phyloP scores from a whole-genome alignment of 2,888 invertebrate species.

The Thysanoteuthis rhombus region DNA sequence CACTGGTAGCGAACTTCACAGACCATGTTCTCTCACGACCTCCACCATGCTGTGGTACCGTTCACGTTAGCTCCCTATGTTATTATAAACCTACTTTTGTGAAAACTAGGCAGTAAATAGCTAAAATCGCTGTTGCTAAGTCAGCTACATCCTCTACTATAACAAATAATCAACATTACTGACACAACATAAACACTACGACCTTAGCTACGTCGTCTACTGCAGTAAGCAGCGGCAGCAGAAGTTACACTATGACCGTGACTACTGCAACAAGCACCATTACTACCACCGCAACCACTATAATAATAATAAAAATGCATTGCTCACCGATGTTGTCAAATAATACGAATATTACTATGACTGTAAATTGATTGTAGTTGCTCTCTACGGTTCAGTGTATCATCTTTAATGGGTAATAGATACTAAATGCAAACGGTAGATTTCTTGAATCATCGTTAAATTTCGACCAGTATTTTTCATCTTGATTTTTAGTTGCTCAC shows the following conservation, averaged over 20 bases:
- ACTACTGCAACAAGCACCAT: background rate
- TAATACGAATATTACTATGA: background rate
- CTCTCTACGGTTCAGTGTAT: no score
- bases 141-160: background rate
- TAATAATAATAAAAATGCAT: background rate
- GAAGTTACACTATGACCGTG: background rate
- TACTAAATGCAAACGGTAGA: no score
- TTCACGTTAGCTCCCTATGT: background rate
- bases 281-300: background rate
- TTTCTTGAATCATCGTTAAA: no score
- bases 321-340: background rate
- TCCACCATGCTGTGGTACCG: background rate
- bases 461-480: no score
- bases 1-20: background rate
- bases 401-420: no score
- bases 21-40: no score
- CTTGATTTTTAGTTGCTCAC: no score
- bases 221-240: background rate
- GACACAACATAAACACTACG: conserved; percentile 12
- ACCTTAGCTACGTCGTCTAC: background rate
- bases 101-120: background rate
- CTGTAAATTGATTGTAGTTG: background rate
- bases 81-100: background rate
- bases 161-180: background rate
- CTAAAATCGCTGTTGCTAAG: conserved; percentile 12